These are phyloP conservation scores for Oxygymnocypris stewartii DNA, from an alignment of 2,113 vertebrate genomes.

Conservation along the genomic window DNA sequence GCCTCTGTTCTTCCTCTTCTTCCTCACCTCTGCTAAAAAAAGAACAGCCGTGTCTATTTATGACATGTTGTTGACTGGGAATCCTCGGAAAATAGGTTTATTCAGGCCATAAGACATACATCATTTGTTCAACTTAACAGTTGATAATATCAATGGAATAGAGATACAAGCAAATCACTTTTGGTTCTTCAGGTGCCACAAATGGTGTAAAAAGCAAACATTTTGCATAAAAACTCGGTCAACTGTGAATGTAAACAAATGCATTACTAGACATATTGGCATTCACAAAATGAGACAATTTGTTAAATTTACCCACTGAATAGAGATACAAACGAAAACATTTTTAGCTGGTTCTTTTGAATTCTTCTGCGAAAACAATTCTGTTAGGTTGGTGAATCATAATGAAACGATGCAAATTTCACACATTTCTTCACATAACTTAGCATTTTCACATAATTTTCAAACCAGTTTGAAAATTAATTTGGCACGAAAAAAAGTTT, in stretches of 20 bases:
- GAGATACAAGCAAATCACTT: not conserved
- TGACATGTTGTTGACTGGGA: constrained; percentile 57
- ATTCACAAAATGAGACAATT: too few species aligned
- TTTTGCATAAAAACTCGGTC: not conserved
- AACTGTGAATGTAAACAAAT: constrained; percentile 22
- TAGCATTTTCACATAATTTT: too few species aligned
- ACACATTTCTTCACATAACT: constrained; percentile 8
- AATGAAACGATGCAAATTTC: not conserved
- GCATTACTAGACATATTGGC: not conserved
- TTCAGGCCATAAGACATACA: not conserved
- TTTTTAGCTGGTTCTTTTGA: constrained; percentile 6
- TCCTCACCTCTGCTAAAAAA: constrained; percentile 81
- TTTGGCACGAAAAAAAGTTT: not conserved
- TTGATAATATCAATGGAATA: not conserved
- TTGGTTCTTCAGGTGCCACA: not conserved
- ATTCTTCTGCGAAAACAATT: not conserved
- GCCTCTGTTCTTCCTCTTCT: constrained; percentile 81
- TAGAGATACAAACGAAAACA: not conserved
- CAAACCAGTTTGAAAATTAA: not conserved
- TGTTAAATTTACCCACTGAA: not conserved
- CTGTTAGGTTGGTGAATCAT: not conserved
- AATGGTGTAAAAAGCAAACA: not conserved
- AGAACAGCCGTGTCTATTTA: constrained; percentile 70
- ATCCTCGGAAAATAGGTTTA: not conserved
- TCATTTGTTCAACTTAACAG: not conserved